phyloP scores from a whole-genome alignment of 2,113 vertebrate species.

The Clarias macrocephalus region DNA sequence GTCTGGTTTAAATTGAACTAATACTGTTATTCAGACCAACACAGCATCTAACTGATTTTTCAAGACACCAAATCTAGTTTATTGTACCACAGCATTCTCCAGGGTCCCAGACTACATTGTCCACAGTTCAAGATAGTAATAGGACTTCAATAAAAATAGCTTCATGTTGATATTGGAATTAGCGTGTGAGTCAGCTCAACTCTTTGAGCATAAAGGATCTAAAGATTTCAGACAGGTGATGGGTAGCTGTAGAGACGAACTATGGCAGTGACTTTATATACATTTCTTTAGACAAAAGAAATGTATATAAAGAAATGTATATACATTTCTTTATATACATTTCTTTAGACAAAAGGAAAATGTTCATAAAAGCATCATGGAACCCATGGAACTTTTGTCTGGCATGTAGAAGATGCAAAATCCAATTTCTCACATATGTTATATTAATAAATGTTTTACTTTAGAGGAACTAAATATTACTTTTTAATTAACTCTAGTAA shows the following conservation, averaged over 20 bases:
- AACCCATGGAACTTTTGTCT: not conserved
- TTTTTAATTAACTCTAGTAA: not conserved
- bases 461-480: not conserved
- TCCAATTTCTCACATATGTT: not conserved
- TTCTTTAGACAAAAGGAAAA: not conserved
- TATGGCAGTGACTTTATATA: constrained; percentile 45
- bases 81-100: too few species aligned
- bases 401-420: not conserved
- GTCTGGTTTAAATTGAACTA: too few species aligned
- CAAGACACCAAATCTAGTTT: too few species aligned
- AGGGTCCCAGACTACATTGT: constrained; percentile 23
- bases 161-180: constrained; percentile 53
- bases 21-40: too few species aligned
- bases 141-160: constrained; percentile 52
- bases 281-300: constrained; percentile 5
- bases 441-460: not conserved
- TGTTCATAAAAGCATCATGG: constrained; percentile 6
- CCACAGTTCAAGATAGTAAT: constrained; percentile 47
- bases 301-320: constrained; percentile 2
- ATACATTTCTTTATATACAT: too few species aligned
- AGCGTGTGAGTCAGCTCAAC: constrained; percentile 63
- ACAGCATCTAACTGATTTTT: too few species aligned
- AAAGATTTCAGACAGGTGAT: constrained; percentile 57
- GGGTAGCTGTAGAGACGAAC: not conserved
- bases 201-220: constrained; percentile 52